Evolutionary conservation across 2,888 invertebrate species (phyloP).

Genomic region (Drosophila lacicola): DNA sequence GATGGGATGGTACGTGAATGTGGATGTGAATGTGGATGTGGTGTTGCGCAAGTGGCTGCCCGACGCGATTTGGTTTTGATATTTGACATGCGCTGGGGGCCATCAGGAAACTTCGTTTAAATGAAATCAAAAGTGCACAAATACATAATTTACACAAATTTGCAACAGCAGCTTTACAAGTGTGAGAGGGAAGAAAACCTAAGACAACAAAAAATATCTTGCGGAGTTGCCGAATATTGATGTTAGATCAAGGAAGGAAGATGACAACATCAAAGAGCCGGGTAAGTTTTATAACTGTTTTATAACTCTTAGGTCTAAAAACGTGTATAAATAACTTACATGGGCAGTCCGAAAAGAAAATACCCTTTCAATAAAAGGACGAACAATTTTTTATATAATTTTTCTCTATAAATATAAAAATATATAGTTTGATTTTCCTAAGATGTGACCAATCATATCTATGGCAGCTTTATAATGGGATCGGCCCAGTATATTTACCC

Average conservation of each 20-base stretch:
- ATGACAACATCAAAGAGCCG: constrained; percentile 21
- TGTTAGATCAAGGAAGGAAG: constrained; percentile 34
- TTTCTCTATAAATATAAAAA: no score
- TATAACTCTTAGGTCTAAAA: neutral
- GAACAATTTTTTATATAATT: no score
- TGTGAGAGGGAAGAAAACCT: constrained; percentile 1
- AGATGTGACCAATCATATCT: no score
- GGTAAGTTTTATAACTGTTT: constrained; percentile 8
- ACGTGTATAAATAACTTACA: no score
- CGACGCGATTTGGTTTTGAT: constrained; percentile 75
- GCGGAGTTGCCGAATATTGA: constrained; percentile 16
- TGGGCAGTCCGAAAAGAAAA: no score
- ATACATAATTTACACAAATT: constrained; percentile 79
- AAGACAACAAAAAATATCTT: neutral
- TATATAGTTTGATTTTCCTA: no score
- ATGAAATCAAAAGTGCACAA: constrained; percentile 80
- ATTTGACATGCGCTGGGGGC: constrained; percentile 80
- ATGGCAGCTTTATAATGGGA: no score
- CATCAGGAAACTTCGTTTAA: constrained; percentile 81
- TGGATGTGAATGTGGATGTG: constrained; percentile 50
- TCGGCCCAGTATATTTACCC: no score
- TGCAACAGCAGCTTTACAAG: constrained; percentile 37
- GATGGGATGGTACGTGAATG: constrained; percentile 41
- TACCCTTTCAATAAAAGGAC: no score
- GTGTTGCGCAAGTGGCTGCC: constrained; percentile 69